Base-by-base conservation (phyloP, 2,888 invertebrate species). In the Baronia brevicornis region DNA sequence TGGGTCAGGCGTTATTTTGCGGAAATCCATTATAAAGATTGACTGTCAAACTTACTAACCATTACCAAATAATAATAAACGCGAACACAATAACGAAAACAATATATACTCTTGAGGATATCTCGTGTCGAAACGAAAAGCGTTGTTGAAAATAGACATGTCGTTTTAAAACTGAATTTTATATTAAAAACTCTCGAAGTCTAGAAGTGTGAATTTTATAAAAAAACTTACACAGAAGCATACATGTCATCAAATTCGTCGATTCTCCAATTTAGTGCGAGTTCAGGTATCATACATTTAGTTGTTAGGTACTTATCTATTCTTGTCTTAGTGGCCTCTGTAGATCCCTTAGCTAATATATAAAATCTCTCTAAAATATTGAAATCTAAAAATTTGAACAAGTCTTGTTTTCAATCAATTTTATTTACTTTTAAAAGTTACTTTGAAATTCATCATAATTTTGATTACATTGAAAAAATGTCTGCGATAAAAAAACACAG, bases 261-360 rank as follows among this genome's bases (percentile, higher is more conserved):
- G 1, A 68, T 30, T 1, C 48, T 56, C 25, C 63, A 61, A 23
- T 77, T 57, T n/a, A 66, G 35, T 11, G 59, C 60, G 0, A 79
- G 18, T 21, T 80, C 79, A 0, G 77, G 71, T 63, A 78, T 68
- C 66, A 79, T 58, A 1, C 65, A 67, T 34, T 78, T 57, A 9
- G 66, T 57, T 0, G 78, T 78, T 17, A 75, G 46, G 17, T 74
- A 36, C 23, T 62, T 65, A 19, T 80, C 80, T 1, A 79, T 33
- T 33, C 64, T 68, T 5, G 29, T 63, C 42, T 80, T 80, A 0
- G 77, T 64, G 0, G 49, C 62, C 44, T 80, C 79, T 0, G 72
- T 45, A 1, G 79, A 79, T 1, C 77, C 75, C 24, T 60, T 61
- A 0, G 70, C 51, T 14, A 77, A 43, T 1, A 79, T 39, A 12